A percentile compares a stretch with the other conserved stretches of the same genome.
These are phyloP conservation scores for Pontoporia blainvillei DNA, from an alignment of 2,113 vertebrate species.

Conservation along the genomic window DNA sequence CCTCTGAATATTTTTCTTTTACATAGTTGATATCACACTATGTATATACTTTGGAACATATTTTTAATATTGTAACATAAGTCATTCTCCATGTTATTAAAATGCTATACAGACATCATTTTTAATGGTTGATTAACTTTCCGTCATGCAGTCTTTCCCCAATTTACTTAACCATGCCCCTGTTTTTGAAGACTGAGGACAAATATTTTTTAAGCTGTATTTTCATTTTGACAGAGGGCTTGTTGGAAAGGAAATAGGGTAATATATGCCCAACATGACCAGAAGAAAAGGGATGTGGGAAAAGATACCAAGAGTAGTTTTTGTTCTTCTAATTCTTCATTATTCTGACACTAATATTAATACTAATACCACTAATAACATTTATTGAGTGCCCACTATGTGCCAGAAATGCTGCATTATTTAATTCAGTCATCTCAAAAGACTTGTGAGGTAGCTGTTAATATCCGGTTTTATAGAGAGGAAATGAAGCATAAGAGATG, in stretches of 20 bases:
- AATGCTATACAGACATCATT: not conserved
- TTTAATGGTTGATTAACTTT: slow-evolving; percentile 21
- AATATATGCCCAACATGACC: not conserved
- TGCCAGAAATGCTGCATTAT: not conserved
- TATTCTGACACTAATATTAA: not conserved
- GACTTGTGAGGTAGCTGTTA: not conserved
- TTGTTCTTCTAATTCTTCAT: not conserved
- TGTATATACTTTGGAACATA: not conserved
- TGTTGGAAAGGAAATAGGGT: not conserved
- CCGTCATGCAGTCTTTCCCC: not conserved
- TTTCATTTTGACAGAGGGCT: not conserved
- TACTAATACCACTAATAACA: not conserved
- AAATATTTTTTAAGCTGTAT: not conserved
- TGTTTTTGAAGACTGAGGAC: not conserved
- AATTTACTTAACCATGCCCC: not conserved
- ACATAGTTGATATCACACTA: not conserved
- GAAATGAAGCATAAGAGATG: not conserved
- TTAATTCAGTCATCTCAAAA: not conserved
- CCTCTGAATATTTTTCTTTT: not conserved
- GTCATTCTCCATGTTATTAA: not conserved
- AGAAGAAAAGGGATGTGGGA: not conserved
- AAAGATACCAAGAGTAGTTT: not conserved
- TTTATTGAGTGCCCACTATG: not conserved
- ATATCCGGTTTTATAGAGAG: not conserved
- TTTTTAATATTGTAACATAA: not conserved